Evolutionary conservation across 2,113 vertebrate genomes (phyloP).

Genomic region (Fukomys damarensis): DNA sequence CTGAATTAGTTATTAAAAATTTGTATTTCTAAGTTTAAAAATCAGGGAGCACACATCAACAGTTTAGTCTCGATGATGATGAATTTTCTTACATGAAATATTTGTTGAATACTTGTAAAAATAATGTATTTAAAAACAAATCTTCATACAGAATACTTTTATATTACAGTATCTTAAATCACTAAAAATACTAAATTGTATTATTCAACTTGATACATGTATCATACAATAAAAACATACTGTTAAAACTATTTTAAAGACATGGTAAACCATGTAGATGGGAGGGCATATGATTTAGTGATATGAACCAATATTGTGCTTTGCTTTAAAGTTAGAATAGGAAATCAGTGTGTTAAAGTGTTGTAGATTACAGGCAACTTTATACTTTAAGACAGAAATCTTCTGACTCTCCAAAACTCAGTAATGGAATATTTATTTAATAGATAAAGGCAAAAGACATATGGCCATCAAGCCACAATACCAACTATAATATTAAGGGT

Average conservation of each 20-base stretch:
- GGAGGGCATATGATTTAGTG: neutral
- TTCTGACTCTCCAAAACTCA: neutral
- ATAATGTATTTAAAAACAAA: constrained; percentile 6
- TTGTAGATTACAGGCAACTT: neutral
- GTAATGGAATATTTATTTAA: neutral
- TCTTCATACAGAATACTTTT: neutral
- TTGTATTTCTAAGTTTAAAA: constrained; percentile 8
- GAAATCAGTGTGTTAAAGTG: constrained; percentile 2
- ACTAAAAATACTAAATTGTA: neutral
- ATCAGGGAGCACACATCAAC: neutral
- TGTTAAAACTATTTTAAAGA: constrained; percentile 56
- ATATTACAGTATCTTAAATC: neutral
- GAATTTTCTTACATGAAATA: constrained; percentile 5
- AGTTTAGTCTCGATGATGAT: neutral
- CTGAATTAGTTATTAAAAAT: constrained; percentile 42
- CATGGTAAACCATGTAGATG: neutral
- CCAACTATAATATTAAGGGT: neutral
- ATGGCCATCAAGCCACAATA: neutral
- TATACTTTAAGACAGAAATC: neutral
- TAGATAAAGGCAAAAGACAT: neutral
- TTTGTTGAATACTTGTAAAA: constrained; percentile 11
- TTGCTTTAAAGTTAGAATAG: constrained; percentile 39
- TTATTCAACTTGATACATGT: neutral
- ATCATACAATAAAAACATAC: constrained; percentile 11
- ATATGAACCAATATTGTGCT: constrained; percentile 39